Conservation (phyloP, 2,797 vertebrate genomes). For the Podarcis lilfordi region DNA sequence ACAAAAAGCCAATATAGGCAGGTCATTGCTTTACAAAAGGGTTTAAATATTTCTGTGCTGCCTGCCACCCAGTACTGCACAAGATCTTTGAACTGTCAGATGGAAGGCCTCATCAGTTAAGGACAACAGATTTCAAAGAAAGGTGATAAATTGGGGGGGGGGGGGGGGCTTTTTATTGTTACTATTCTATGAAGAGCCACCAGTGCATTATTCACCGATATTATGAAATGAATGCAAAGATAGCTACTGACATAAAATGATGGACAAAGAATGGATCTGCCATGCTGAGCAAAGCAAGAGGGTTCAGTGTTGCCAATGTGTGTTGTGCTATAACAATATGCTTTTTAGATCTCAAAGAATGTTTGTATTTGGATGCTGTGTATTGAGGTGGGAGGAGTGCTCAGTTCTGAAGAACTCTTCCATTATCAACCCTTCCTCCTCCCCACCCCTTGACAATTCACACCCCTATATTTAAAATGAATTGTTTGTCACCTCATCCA, state of each 20-base stretch:
- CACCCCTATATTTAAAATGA: neutral
- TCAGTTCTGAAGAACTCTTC: neutral
- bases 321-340: neutral
- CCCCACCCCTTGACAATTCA: neutral
- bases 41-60: neutral
- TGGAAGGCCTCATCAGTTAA: neutral
- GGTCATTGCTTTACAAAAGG: neutral
- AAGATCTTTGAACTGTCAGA: neutral
- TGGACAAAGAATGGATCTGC: neutral
- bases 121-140: neutral
- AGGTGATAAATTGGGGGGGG: neutral
- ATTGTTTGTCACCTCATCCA: slow-evolving; percentile 3
- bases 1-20: neutral
- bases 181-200: neutral
- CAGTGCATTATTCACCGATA: neutral
- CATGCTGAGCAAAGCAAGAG: neutral
- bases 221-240: neutral
- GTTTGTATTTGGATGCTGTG: neutral
- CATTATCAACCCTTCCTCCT: neutral
- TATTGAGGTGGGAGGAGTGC: neutral
- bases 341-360: slow-evolving; percentile 4
- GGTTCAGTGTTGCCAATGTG: neutral
- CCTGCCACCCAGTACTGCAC: neutral
- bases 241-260: neutral
- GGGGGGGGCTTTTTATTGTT: neutral